These are phyloP conservation scores for Poeciliopsis turrubarensis DNA, from an alignment of 2,113 vertebrate species.

Conservation along the genomic window DNA sequence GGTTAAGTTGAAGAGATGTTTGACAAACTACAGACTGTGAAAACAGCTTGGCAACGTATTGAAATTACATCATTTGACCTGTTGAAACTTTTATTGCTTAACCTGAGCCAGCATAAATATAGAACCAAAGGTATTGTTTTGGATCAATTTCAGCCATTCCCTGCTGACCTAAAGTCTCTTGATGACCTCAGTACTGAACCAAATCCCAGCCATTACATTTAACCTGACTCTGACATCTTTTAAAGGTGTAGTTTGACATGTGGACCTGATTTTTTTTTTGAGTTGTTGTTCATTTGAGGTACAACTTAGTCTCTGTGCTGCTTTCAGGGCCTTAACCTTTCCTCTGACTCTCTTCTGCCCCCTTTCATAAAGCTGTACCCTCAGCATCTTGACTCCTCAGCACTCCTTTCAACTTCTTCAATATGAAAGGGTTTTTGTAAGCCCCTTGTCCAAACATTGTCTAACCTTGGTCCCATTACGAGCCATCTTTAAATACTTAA, in stretches of 20 bases:
- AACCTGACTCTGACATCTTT: conserved; percentile 44
- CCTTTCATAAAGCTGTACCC: conserved; percentile 46
- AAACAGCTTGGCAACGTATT: neutral
- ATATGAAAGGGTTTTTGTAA: conserved; percentile 48
- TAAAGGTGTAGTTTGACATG: conserved; percentile 35
- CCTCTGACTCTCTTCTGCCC: conserved; percentile 51
- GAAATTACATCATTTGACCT: neutral
- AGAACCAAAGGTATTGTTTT: conserved; percentile 2
- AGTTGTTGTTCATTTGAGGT: conserved; percentile 20
- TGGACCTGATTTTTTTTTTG: conserved; percentile 18
- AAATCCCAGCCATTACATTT: conserved; percentile 28
- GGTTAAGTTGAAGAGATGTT: neutral
- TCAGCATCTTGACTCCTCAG: conserved; percentile 36
- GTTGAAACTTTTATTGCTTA: neutral
- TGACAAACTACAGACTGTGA: neutral
- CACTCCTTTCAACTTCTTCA: conserved; percentile 54
- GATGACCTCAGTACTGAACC: neutral
- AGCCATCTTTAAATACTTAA: conserved; percentile 23
- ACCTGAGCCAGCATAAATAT: neutral
- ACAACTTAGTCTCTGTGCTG: conserved; percentile 42
- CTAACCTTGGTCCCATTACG: conserved; percentile 25
- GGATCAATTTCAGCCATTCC: neutral
- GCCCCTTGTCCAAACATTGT: conserved; percentile 56
- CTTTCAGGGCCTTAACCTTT: conserved; percentile 47
- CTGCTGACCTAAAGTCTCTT: neutral